Percentiles rank a stretch among this genome's conserved stretches.
These are phyloP conservation scores for Porites lobata DNA, from an alignment of 92 coral and sea anemone species.

Conservation along the genomic window DNA sequence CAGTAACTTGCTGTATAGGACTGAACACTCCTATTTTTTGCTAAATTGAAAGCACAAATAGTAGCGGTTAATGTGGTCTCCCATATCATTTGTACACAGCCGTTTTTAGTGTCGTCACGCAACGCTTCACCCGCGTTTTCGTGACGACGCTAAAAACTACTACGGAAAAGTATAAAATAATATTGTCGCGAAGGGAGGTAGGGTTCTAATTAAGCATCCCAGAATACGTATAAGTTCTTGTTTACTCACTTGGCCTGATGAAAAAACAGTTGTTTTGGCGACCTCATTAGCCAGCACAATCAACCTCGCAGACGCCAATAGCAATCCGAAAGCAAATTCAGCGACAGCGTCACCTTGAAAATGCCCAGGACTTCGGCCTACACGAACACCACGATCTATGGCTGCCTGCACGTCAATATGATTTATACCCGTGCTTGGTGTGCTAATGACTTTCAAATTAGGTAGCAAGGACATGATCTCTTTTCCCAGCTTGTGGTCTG, in stretches of 20 bases:
- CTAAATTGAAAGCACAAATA: not conserved
- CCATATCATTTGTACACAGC: too few species aligned
- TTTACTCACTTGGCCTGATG: not conserved
- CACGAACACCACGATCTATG: constrained; percentile 67
- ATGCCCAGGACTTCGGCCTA: constrained; percentile 52
- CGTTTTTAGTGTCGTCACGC: too few species aligned
- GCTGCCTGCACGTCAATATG: constrained; percentile 80
- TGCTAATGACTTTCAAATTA: constrained; percentile 65
- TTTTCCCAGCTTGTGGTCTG: constrained; percentile 5
- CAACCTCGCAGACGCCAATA: constrained; percentile 81
- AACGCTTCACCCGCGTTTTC: too few species aligned
- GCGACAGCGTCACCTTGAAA: constrained; percentile 57
- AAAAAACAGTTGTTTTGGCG: constrained; percentile 31
- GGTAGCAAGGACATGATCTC: constrained; percentile 68
- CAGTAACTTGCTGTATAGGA: constrained; percentile 62
- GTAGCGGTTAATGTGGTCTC: too few species aligned
- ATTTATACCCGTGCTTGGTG: constrained; percentile 66
- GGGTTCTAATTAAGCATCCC: too few species aligned
- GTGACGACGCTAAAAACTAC: too few species aligned
- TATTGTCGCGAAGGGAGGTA: too few species aligned
- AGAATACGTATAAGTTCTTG: not conserved
- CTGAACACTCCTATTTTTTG: not conserved
- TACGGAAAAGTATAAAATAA: too few species aligned
- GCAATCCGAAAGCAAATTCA: constrained; percentile 74
- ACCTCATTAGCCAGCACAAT: constrained; percentile 50